A percentile compares a stretch with the other conserved stretches of the same genome.
phyloP scores from a whole-genome alignment of 2,888 invertebrate genomes.

The Sinhomidia bicolor region DNA sequence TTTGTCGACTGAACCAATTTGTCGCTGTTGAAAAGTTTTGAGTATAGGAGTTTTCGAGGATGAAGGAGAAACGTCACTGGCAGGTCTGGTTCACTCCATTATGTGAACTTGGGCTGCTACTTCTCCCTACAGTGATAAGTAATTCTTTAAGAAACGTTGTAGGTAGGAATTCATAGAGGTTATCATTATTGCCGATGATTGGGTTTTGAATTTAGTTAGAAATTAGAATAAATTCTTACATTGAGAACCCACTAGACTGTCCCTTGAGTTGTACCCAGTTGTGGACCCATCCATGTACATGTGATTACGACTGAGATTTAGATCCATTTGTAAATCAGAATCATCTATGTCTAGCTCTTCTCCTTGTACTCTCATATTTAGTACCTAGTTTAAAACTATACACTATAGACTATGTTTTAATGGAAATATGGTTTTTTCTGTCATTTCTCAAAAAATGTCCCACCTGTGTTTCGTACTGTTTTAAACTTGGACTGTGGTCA shows the following conservation, averaged over 20 bases:
- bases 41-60: conserved; percentile 79
- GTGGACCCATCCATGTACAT: conserved; percentile 78
- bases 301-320: conserved; percentile 84
- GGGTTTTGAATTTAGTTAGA: too few species aligned
- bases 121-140: conserved; percentile 58
- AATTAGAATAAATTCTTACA: conserved; percentile 42
- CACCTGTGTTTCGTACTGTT: conserved; percentile 97
- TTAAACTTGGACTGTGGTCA: conserved; percentile 88
- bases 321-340: conserved; percentile 90
- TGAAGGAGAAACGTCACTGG: conserved; percentile 75
- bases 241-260: conserved; percentile 74
- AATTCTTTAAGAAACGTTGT: background rate
- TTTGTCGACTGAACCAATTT: conserved; percentile 74
- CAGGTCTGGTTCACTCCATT: conserved; percentile 72
- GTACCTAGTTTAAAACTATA: conserved; percentile 84
- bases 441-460: too few species aligned
- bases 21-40: conserved; percentile 79
- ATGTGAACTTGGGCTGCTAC: conserved; percentile 77
- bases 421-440: too few species aligned
- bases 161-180: too few species aligned
- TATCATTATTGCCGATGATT: too few species aligned
- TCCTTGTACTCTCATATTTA: conserved; percentile 95
- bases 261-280: conserved; percentile 73
- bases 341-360: conserved; percentile 90
- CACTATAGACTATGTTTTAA: too few species aligned